A percentile compares a stretch with the other conserved stretches of the same genome.
phyloP scores from a whole-genome alignment of 2,113 vertebrate genomes.

The Salvelinus fontinalis region DNA sequence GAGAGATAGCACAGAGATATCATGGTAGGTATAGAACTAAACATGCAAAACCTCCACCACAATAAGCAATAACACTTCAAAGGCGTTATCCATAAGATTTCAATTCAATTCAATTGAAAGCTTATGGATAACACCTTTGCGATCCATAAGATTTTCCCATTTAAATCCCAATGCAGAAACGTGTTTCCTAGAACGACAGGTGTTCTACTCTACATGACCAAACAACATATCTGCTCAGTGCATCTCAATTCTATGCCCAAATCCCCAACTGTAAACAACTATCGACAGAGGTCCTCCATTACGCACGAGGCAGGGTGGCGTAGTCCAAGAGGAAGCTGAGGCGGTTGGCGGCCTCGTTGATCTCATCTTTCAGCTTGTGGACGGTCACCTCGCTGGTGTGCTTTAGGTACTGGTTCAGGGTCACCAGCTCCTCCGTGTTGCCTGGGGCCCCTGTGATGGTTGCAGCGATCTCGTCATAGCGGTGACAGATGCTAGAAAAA shows the following conservation, averaged over 20 bases:
- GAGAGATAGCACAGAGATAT: neutral
- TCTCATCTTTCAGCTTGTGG: slow-evolving; percentile 74
- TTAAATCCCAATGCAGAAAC: neutral
- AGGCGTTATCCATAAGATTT: too few species aligned
- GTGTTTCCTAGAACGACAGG: neutral
- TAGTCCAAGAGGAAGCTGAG: slow-evolving; percentile 84
- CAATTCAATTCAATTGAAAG: too few species aligned
- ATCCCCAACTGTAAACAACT: too few species aligned
- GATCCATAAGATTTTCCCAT: neutral
- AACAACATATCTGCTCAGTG: neutral
- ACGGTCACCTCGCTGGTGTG: slow-evolving; percentile 80
- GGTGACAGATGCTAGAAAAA: slow-evolving; percentile 79
- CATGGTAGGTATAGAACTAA: neutral
- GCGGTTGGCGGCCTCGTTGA: slow-evolving; percentile 71
- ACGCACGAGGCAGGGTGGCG: slow-evolving; percentile 78
- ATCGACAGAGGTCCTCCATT: too few species aligned
- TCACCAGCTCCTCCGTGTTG: slow-evolving; percentile 81
- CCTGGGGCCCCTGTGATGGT: slow-evolving; percentile 74
- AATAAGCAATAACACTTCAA: too few species aligned
- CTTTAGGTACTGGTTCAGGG: slow-evolving; percentile 74
- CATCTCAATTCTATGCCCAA: neutral
- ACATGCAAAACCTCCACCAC: neutral
- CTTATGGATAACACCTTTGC: neutral
- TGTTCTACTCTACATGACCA: neutral
- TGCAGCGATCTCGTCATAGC: slow-evolving; percentile 78